A percentile compares a stretch with the other conserved stretches of the same genome.
Conservation (phyloP, 1,140 invertebrate genomes). For the Oryzaephilus surinamensis region DNA sequence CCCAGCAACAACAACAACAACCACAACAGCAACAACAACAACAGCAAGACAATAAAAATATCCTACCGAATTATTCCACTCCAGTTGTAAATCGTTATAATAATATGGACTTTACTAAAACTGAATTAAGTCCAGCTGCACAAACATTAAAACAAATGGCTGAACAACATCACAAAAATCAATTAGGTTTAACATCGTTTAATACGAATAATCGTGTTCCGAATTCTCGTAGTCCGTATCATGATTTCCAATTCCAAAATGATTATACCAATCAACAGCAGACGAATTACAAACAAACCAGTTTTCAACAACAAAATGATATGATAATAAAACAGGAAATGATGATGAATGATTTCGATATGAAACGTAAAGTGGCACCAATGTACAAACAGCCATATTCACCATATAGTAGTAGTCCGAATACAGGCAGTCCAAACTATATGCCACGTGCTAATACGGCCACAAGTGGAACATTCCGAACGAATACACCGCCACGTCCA, state of each 20-base stretch:
- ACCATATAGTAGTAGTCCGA: constrained; percentile 50
- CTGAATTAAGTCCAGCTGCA: constrained; percentile 75
- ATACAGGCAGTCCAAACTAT: constrained; percentile 53
- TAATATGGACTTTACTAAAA: constrained; percentile 45
- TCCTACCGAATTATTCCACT: constrained; percentile 40
- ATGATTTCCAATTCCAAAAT: constrained; percentile 40
- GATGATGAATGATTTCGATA: constrained; percentile 38
- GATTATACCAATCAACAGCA: constrained; percentile 40
- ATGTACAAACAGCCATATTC: constrained; percentile 56
- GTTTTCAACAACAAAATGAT: constrained; percentile 30
- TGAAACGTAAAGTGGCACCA: constrained; percentile 40
- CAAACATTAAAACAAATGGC: constrained; percentile 94
- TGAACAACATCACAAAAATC: constrained; percentile 82
- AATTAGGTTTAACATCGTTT: constrained; percentile 41
- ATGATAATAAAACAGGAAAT: constrained; percentile 39
- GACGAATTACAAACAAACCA: constrained; percentile 35
- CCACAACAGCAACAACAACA: constrained; percentile 13
- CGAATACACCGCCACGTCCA: constrained; percentile 48
- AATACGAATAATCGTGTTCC: constrained; percentile 29
- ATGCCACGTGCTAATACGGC: constrained; percentile 37
- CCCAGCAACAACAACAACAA: neutral
- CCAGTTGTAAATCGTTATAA: constrained; percentile 33
- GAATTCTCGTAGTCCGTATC: constrained; percentile 40
- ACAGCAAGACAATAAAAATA: constrained; percentile 24
- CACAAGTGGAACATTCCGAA: constrained; percentile 43